A percentile compares a stretch with the other conserved stretches of the same genome.
These are phyloP conservation scores for Callyntrura guangdongensis DNA, from an alignment of 2,888 invertebrate genomes.

Conservation along the genomic window DNA sequence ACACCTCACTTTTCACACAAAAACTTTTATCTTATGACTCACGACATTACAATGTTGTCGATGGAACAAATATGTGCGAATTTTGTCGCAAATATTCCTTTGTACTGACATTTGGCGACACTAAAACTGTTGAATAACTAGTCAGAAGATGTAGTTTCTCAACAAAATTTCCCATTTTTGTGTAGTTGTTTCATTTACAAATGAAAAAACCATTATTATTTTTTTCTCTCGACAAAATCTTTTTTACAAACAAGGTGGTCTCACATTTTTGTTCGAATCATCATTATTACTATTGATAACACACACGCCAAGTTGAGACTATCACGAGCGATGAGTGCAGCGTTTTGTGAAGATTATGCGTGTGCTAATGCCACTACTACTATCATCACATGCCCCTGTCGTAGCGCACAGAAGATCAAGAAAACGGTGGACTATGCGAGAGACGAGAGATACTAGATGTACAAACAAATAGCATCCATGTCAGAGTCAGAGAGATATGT, in stretches of 20 bases:
- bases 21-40: no score
- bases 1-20: no score
- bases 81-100: no score
- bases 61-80: no score
- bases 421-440: background rate
- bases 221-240: no score
- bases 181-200: no score
- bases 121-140: no score
- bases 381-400: constrained; percentile 29
- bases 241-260: constrained; percentile 29
- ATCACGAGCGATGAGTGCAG: background rate
- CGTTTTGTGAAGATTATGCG: background rate
- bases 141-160: background rate
- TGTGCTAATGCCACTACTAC: background rate
- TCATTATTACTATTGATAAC: background rate
- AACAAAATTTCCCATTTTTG: constrained; percentile 59
- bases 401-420: constrained; percentile 8
- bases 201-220: no score
- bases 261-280: background rate
- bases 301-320: background rate
- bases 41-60: no score
- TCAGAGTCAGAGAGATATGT: no score
- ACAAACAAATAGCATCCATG: background rate
- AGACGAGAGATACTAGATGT: no score
- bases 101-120: no score